phyloP scores from a whole-genome alignment of 2,113 vertebrate genomes.

The Psettodes erumei region DNA sequence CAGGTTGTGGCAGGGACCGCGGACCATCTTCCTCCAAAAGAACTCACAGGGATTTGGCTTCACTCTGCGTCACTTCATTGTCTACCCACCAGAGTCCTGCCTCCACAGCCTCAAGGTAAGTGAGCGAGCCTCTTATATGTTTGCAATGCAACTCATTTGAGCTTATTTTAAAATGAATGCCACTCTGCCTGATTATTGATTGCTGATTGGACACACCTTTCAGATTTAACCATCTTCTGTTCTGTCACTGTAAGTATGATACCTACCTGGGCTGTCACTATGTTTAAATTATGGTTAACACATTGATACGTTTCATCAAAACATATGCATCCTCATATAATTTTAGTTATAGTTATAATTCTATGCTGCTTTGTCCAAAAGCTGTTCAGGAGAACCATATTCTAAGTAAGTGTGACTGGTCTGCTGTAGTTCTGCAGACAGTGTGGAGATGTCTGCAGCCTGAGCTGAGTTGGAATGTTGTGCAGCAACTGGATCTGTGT shows the following conservation, averaged over 20 bases:
- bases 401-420: too few relatives aligned
- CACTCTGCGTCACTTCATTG: constrained; percentile 97
- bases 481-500: constrained; percentile 30
- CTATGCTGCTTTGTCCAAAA: neutral
- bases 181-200: too few relatives aligned
- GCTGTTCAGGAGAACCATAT: neutral
- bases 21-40: constrained; percentile 89
- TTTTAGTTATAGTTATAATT: too few relatives aligned
- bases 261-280: too few relatives aligned
- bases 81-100: constrained; percentile 92
- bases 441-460: neutral
- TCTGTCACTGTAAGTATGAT: too few relatives aligned
- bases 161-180: neutral
- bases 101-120: constrained; percentile 88
- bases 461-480: neutral
- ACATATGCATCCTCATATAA: too few relatives aligned
- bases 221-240: too few relatives aligned
- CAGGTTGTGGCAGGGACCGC: constrained; percentile 84
- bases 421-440: neutral
- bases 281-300: too few relatives aligned
- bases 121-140: neutral
- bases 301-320: too few relatives aligned
- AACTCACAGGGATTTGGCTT: constrained; percentile 94
- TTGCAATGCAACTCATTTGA: neutral
- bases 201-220: too few relatives aligned